These are phyloP conservation scores for Drosophila tropicalis DNA, from an alignment of 1,140 invertebrate genomes.

Conservation along the genomic window DNA sequence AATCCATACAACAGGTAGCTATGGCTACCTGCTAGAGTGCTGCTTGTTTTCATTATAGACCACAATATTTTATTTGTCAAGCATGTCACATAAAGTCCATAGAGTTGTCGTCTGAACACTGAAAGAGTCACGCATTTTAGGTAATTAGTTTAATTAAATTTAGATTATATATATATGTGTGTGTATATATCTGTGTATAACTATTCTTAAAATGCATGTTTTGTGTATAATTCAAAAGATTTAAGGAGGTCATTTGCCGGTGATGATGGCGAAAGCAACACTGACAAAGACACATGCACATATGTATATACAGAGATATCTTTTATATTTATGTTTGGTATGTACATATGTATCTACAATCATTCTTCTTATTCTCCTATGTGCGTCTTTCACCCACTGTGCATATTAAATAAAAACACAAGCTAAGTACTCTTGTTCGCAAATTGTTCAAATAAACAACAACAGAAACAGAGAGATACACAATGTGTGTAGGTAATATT, in stretches of 20 bases:
- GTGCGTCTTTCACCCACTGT: neutral
- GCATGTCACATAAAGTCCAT: slow-evolving; percentile 7
- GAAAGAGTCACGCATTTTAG: neutral
- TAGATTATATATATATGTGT: neutral
- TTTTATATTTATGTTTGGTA: slow-evolving; percentile 2
- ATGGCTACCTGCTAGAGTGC: neutral
- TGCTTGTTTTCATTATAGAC: slow-evolving; percentile 5
- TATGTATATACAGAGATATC: slow-evolving; percentile 5
- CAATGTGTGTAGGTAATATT: slow-evolving; percentile 5
- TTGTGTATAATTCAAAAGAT: neutral
- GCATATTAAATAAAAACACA: slow-evolving; percentile 3
- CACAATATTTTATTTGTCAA: neutral
- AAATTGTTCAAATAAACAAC: slow-evolving; percentile 3
- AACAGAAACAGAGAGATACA: neutral
- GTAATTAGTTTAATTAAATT: slow-evolving; percentile 2
- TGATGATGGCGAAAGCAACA: slow-evolving; percentile 27
- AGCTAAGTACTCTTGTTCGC: neutral
- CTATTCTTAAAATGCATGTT: slow-evolving; percentile 4
- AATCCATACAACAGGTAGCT: slow-evolving; percentile 18
- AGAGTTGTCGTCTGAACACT: neutral
- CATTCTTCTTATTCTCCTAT: neutral
- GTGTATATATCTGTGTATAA: neutral
- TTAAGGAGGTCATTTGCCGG: slow-evolving; percentile 18
- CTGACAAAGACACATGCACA: slow-evolving; percentile 9
- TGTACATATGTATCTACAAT: slow-evolving; percentile 11